phyloP scores from a whole-genome alignment of 2,797 vertebrate species.

The Poecile montanus region DNA sequence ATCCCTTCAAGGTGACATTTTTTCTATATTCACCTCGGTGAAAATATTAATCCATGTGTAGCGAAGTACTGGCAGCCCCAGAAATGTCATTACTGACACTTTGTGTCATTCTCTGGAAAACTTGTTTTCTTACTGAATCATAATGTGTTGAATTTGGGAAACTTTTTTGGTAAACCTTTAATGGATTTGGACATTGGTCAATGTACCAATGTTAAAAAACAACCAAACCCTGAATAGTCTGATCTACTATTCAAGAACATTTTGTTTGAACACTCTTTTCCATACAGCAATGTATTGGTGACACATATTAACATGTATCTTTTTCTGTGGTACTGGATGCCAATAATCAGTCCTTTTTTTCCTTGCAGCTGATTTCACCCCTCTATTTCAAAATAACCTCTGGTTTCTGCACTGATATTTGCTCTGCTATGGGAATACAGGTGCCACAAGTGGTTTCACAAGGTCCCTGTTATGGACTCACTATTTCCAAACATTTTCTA shows the following conservation, averaged over 20 bases:
- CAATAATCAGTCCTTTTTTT: neutral
- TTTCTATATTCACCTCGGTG: neutral
- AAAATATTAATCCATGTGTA: neutral
- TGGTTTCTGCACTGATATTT: neutral
- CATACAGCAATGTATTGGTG: neutral
- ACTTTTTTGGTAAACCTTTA: neutral
- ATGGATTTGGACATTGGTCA: neutral
- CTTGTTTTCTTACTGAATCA: neutral
- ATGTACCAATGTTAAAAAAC: neutral
- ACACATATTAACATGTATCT: rapidly evolving
- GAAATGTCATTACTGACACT: neutral
- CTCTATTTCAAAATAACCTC: neutral
- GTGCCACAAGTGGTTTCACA: neutral
- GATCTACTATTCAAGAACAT: neutral
- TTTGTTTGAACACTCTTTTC: neutral
- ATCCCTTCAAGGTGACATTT: neutral
- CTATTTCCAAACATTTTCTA: neutral
- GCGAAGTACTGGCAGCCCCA: neutral
- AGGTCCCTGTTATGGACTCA: neutral
- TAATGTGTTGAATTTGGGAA: neutral
- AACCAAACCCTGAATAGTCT: neutral
- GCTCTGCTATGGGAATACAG: neutral
- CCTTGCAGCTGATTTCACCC: neutral
- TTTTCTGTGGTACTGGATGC: neutral
- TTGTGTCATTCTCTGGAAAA: neutral